These are phyloP conservation scores for Drosophila anomalata DNA, from an alignment of 2,888 invertebrate species.

Conservation along the genomic window DNA sequence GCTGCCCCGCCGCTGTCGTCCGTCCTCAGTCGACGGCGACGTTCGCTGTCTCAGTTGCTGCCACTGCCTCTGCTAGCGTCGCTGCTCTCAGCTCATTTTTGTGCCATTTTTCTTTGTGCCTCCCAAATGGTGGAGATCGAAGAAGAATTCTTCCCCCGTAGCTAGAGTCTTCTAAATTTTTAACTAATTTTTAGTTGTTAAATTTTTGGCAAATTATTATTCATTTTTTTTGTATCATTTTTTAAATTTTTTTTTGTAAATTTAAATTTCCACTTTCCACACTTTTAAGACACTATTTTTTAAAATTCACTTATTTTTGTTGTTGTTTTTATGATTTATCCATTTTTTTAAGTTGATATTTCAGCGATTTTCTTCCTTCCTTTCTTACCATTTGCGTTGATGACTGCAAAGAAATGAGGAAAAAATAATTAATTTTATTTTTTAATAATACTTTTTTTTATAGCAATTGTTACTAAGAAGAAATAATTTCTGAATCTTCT, in stretches of 20 bases:
- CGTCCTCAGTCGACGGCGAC: constrained; percentile 37
- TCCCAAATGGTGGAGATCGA: constrained; percentile 68
- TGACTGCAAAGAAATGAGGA: constrained; percentile 47
- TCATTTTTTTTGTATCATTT: not conserved
- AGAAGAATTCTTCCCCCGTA: constrained; percentile 22
- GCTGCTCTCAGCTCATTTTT: constrained; percentile 33
- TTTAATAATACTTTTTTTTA: not conserved
- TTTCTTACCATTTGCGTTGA: constrained; percentile 68
- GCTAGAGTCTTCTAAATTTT: not conserved
- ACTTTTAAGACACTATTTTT: not conserved
- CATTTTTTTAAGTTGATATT: constrained; percentile 13
- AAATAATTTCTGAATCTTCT: constrained; percentile 5
- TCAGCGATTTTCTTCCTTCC: constrained; percentile 50
- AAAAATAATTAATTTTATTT: constrained; percentile 15
- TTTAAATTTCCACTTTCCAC: not conserved
- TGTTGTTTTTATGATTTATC: constrained; percentile 2
- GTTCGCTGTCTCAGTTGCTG: not conserved
- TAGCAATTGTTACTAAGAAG: constrained; percentile 3
- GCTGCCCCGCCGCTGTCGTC: constrained; percentile 28
- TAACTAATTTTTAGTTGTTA: constrained; percentile 16
- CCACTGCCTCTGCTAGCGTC: constrained; percentile 8
- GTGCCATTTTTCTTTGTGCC: constrained; percentile 76
- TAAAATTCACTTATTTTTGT: constrained; percentile 1
- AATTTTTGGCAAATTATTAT: constrained; percentile 4
- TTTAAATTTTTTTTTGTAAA: not conserved